Conservation (phyloP, 2,797 vertebrate genomes). For the Champsocephalus gunnari region DNA sequence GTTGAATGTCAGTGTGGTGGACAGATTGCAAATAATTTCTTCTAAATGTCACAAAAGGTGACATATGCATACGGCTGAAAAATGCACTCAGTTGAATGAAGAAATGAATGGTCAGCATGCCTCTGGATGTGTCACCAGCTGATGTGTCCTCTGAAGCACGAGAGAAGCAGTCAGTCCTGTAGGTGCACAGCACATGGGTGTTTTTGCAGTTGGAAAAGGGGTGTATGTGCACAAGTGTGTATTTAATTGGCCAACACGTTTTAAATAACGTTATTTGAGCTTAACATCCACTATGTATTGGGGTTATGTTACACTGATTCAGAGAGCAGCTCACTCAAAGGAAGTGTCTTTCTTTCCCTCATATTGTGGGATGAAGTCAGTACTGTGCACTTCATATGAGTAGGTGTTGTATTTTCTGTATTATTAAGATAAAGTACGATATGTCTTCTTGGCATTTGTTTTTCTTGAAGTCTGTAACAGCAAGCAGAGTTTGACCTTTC, state of each 20-base stretch:
- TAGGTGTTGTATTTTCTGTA: background rate
- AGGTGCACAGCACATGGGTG: background rate
- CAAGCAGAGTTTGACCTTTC: conserved; percentile 13
- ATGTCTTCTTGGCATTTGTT: conserved; percentile 1
- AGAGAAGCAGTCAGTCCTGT: conserved; percentile 13
- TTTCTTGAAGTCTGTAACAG: background rate
- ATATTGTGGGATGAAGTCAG: conserved; percentile 49
- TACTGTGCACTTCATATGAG: conserved; percentile 19
- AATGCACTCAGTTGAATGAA: conserved; percentile 47
- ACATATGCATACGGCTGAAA: conserved; percentile 56
- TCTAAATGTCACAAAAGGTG: conserved; percentile 69
- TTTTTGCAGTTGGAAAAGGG: conserved; percentile 8
- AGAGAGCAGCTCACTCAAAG: conserved; percentile 54
- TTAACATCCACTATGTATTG: conserved; percentile 8
- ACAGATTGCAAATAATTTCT: conserved; percentile 57
- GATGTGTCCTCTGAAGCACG: conserved; percentile 32
- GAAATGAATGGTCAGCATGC: conserved; percentile 52
- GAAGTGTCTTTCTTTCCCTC: conserved; percentile 51
- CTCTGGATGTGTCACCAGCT: conserved; percentile 53
- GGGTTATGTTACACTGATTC: conserved; percentile 34
- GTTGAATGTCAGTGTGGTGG: conserved; percentile 67
- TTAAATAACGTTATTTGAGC: conserved; percentile 31
- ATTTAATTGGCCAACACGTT: conserved; percentile 23
- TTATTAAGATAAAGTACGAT: background rate
- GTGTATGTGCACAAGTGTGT: background rate